Evolutionary conservation across 2,797 vertebrate species (phyloP).

Genomic region (Scolopax rusticola): DNA sequence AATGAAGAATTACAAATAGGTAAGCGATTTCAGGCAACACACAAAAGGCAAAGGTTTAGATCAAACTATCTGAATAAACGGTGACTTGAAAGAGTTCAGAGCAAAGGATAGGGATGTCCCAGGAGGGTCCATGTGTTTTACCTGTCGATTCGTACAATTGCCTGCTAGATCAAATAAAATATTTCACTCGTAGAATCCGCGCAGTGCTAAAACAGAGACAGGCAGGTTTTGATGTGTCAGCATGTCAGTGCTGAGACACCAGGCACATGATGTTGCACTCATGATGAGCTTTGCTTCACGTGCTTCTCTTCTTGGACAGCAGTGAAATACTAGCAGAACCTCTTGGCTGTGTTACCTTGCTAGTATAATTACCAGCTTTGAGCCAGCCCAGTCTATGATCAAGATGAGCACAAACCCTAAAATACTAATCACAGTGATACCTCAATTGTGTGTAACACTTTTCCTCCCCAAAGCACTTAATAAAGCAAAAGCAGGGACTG

Average conservation of each 20-base stretch:
- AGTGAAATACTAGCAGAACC: background rate
- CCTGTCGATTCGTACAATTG: background rate
- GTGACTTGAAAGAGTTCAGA: background rate
- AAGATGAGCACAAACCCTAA: background rate
- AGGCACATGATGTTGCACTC: background rate
- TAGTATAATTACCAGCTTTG: background rate
- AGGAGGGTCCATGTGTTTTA: background rate
- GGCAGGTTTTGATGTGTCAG: conserved; percentile 27
- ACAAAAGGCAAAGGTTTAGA: conserved; percentile 3
- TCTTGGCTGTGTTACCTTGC: accelerated
- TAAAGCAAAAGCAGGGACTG: background rate
- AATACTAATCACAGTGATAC: background rate
- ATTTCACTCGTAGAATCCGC: background rate
- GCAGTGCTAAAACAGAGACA: background rate
- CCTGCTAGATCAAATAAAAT: background rate
- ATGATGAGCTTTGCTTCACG: background rate
- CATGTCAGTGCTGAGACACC: background rate
- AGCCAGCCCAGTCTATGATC: background rate
- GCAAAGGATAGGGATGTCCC: background rate
- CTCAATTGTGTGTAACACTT: background rate
- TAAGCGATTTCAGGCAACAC: background rate
- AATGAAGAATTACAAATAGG: background rate
- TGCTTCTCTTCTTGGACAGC: background rate
- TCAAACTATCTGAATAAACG: background rate
- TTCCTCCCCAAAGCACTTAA: background rate